Conservation (phyloP, 2,113 vertebrate genomes). For the Meriones unguiculatus region DNA sequence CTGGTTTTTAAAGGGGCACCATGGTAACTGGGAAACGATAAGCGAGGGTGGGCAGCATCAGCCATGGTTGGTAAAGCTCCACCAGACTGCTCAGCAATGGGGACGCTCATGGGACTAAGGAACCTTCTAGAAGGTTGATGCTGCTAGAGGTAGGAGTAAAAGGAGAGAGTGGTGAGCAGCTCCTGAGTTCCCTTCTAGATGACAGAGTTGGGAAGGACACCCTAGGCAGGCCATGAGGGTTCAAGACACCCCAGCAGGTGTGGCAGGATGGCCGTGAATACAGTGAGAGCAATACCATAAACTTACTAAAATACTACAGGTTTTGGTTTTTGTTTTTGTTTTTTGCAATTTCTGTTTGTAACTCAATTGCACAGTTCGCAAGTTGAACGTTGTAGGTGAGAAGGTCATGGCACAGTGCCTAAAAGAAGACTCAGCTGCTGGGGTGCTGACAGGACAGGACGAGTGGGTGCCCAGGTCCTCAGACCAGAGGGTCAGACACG, state of each 20-base stretch:
- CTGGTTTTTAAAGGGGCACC: background rate
- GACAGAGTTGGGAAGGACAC: background rate
- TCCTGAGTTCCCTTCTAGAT: background rate
- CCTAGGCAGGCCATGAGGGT: background rate
- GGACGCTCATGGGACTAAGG: background rate
- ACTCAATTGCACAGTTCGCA: background rate
- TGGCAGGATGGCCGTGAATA: background rate
- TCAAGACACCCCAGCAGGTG: background rate
- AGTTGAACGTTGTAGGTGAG: background rate
- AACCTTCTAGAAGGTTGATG: background rate
- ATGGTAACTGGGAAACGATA: background rate
- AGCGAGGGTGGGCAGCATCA: background rate
- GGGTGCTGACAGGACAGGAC: background rate
- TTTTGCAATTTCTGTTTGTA: background rate
- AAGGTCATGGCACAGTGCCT: background rate
- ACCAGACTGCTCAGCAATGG: background rate
- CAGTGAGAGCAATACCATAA: background rate
- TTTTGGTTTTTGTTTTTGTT: too few relatives aligned
- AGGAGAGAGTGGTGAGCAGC: background rate
- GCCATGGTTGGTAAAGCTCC: accelerated
- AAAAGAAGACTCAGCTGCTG: background rate
- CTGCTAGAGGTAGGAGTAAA: background rate
- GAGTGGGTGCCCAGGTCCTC: background rate
- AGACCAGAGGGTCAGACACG: background rate
- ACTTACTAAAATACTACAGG: background rate